Evolutionary conservation across 1,140 invertebrate species (phyloP).

Genomic region (Eulimnadia texana): DNA sequence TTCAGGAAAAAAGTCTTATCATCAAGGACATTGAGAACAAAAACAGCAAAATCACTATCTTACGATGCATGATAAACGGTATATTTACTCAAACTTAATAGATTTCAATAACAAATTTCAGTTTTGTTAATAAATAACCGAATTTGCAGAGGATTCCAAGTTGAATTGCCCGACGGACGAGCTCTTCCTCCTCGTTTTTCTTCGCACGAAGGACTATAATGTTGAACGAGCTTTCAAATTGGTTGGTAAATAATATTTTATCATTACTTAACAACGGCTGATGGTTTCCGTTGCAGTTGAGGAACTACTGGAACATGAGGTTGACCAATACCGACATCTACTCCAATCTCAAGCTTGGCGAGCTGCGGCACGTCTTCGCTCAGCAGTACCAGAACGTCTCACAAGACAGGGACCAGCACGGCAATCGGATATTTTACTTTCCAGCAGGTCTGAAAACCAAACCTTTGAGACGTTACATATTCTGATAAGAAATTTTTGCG

Average conservation of each 20-base stretch:
- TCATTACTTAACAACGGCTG: not conserved
- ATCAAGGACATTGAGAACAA: not conserved
- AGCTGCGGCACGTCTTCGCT: conserved; percentile 5
- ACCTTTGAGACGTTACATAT: not conserved
- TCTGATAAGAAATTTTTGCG: too few relatives aligned
- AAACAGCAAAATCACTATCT: not conserved
- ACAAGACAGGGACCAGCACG: not conserved
- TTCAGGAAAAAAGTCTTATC: not conserved
- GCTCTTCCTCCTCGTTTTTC: not conserved
- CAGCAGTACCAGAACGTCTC: not conserved
- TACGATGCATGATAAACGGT: not conserved
- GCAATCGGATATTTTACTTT: conserved; percentile 4
- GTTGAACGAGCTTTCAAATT: conserved; percentile 1
- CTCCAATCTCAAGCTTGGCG: not conserved
- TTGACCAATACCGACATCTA: not conserved
- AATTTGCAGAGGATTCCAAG: not conserved
- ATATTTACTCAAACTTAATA: not conserved
- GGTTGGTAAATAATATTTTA: not conserved
- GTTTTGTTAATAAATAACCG: too few relatives aligned
- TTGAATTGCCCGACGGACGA: conserved; percentile 2
- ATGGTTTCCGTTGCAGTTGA: not conserved
- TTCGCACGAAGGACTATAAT: conserved; percentile 5
- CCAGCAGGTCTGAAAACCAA: not conserved
- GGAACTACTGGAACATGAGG: conserved; percentile 8
- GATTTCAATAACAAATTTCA: not conserved